Base-by-base conservation (phyloP, 2,888 invertebrate genomes). In the Nomada lathburiana region DNA sequence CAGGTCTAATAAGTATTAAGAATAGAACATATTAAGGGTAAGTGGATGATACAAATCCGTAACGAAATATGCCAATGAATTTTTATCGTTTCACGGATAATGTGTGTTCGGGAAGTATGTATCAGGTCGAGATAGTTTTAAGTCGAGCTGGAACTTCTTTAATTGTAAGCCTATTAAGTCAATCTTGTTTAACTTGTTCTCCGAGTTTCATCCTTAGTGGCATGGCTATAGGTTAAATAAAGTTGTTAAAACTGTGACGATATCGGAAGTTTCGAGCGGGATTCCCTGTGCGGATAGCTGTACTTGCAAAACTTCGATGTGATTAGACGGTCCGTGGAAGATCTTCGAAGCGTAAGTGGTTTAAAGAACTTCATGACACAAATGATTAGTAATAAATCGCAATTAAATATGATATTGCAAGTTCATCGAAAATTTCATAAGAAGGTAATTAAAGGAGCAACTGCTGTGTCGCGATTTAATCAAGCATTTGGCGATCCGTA, bases 401-500 rank as follows among this genome's bases (percentile, higher is more conserved):
- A 13, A 47, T 47, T 16, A 13, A 47, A 47, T 47, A 47, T 13
- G 0, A 47, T 13, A 16, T 16, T 11, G 1, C 16, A 13, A 16
- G 10, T 16, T 47, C 13, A 0, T 16, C 11, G 16, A 10, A 47
- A 47, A 47, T 47, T 11, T 47, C 16, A 13, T 16, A 16, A 16
- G 16, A 16, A 4, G 47, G 47, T 16, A 13, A 11, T 47, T 13
- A 13, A 26, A 68, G n/a, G 50, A 23, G 36, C 42, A 36, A 65
- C 47, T 59, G 62, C 50, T 67, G 59, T 29, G 50, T 36, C 16
- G 59, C 65, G 74, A 83, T 77, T 77, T 67, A 60, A 36, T 18
- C 23, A 42, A 57, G 50, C 55, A 70, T 76, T 73, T 62, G 16
- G 44, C 7, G 72, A 71, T 60, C 64, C 63, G 68, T 69, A 86